Base-by-base conservation (phyloP, 2,888 invertebrate genomes). In the Embidobia sp. region DNA sequence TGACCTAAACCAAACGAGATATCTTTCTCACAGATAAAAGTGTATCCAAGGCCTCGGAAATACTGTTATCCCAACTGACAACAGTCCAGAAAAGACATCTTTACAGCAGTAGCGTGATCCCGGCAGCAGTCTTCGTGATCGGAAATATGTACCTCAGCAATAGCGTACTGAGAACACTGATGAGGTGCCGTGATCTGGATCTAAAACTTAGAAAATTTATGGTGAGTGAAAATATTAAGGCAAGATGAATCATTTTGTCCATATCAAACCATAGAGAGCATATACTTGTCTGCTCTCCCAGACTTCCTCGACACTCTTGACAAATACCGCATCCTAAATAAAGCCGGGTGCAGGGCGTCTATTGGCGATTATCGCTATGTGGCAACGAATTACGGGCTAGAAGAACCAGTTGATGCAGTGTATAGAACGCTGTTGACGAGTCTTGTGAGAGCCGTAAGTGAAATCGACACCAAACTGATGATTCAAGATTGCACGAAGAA, bases 121-220 rank as follows among this genome's bases (percentile, higher is more conserved):
- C 49, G 18, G 49, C 49, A 1, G 42, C 42, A 2, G 19, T 18
- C 0, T 42, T 19, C 8, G 22, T 42, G 3, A 46, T 27, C 11
- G 27, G 46, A 1, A 27, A 27, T 15, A 5, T 46, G 3, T 27
- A 11, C 11, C 2, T 27, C 46, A 26, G 7, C 27, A 1, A 6
- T 6, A 27, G 37, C 26, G 26, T 37, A 0, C 10, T 8, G 15
- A 37, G 53, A 3, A 53, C 53, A 4, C 53, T 53, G 26, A 53
- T 37, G 15, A 1, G 37, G 5, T 53, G 53, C 19, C 35, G 53
- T 4, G 53, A 53, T 1, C 1, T 53, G 26, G 53, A 53, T n/a
- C 8, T 15, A 1, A 22, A 37, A 13, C 8, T 53, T 2, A 19
- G 53, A 15, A 53, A 53, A 35, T 1, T 53, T 2, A 22, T 53